These are phyloP conservation scores for Trididemnum nubilum DNA, from an alignment of 23 tunicate species.

Conservation along the genomic window DNA sequence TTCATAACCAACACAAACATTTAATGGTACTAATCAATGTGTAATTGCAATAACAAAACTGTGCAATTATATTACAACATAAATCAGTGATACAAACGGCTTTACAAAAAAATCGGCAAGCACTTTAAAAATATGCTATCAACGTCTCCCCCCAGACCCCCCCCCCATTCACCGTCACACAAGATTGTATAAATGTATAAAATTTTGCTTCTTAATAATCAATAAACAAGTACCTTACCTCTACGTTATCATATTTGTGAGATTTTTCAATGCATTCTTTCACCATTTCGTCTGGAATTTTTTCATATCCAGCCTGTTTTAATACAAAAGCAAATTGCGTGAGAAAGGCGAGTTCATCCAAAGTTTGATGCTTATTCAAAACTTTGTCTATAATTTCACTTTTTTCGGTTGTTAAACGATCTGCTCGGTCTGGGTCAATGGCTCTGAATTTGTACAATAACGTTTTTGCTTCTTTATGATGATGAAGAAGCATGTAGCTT, in stretches of 20 bases:
- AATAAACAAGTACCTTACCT: too few relatives aligned
- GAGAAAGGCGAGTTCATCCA: conserved; percentile 50
- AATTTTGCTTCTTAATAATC: too few relatives aligned
- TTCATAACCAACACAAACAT: too few relatives aligned
- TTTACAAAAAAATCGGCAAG: too few relatives aligned
- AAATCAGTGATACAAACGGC: too few relatives aligned
- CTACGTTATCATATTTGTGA: conserved; percentile 26
- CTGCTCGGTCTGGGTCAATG: conserved; percentile 70
- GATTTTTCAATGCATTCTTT: conserved; percentile 28
- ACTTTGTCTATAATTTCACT: background rate
- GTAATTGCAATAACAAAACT: too few relatives aligned
- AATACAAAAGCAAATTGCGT: conserved; percentile 58
- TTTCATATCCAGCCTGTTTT: conserved; percentile 65
- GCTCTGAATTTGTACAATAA: conserved; percentile 41
- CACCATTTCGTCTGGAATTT: conserved; percentile 50
- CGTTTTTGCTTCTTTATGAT: conserved; percentile 50
- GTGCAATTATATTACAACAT: too few relatives aligned
- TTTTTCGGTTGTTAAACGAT: background rate
- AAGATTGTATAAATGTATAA: too few relatives aligned
- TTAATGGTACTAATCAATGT: too few relatives aligned
- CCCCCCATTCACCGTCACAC: too few relatives aligned
- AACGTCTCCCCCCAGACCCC: too few relatives aligned
- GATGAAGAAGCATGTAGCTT: conserved; percentile 46
- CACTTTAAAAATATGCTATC: too few relatives aligned
- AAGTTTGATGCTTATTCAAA: background rate